A percentile compares a stretch with the other conserved stretches of the same genome.
phyloP scores from a whole-genome alignment of 2,797 vertebrate species.

The Perodicticus potto region DNA sequence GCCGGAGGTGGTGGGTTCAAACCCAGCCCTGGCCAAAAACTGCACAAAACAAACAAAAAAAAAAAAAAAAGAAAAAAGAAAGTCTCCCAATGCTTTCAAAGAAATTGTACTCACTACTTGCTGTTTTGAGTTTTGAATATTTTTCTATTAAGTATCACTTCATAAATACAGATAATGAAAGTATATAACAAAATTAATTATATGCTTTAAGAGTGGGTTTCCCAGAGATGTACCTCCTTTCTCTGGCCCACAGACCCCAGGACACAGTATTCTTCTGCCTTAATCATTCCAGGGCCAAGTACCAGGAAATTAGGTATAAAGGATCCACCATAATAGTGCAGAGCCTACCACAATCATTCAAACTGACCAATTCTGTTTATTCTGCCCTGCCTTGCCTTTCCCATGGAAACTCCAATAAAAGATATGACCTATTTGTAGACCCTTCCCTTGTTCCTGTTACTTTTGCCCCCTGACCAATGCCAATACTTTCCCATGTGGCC shows the following conservation, averaged over 20 bases:
- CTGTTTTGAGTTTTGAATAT: slow-evolving; percentile 71
- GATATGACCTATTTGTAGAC: background rate
- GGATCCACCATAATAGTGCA: background rate
- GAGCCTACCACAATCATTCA: background rate
- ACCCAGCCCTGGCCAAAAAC: too few relatives aligned
- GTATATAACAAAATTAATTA: slow-evolving; percentile 62
- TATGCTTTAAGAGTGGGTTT: background rate
- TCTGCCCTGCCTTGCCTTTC: background rate
- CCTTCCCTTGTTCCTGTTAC: background rate
- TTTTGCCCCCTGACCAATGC: background rate
- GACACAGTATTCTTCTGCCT: background rate
- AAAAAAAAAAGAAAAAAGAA: too few relatives aligned
- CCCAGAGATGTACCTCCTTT: background rate
- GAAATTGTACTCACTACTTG: slow-evolving; percentile 65
- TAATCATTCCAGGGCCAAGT: background rate
- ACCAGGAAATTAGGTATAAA: background rate
- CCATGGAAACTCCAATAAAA: background rate
- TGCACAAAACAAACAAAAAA: too few relatives aligned
- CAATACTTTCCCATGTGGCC: background rate
- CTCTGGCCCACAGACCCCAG: background rate
- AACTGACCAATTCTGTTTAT: background rate
- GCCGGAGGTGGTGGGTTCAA: too few relatives aligned
- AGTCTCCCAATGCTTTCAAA: slow-evolving; percentile 49
- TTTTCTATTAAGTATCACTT: slow-evolving; percentile 75
- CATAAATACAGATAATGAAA: slow-evolving; percentile 66